Base-by-base conservation (phyloP, 2,888 invertebrate species). In the Sinelater perroti region DNA sequence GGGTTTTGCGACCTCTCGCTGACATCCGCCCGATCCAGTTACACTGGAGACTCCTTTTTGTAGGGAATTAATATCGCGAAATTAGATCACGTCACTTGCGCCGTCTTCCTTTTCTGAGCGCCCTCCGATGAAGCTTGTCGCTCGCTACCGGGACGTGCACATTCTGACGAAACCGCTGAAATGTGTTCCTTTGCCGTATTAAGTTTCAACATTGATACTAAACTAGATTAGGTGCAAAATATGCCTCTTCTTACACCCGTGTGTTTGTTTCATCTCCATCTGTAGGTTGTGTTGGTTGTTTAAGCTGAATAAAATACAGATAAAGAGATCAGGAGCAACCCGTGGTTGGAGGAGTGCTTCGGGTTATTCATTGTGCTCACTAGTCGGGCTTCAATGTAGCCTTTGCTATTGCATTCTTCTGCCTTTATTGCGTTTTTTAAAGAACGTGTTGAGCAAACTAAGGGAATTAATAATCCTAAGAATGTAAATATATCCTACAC, bases 171-270 rank as follows among this genome's bases (percentile, higher is more conserved):
- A 59, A 54, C 50, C 50, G 46, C 59, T 55, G 35, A 54, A 55
- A 59, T 59, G 55, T 59, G 38, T 55, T 53, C 36, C 47, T 30
- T 20, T 26, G 36, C 46, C 28, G 47, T 52, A 58, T 58, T 54
- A 58, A 58, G 49, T 54, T 53, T 47, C 47, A 49, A 58, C 53
- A 54, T 58, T 36, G 47, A 58, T 53, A 58, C 44, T 54, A 49
- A 54, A 58, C 49, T 49, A 50, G 58, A 58, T 58, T 58, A 58
- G 54, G 42, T 31, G 26, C 21, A 58, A 58, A 58, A 58, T 47
- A 54, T 47, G 54, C 47, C 49, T 54, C 36, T 47, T 54, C 54
- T 44, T 49, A 54, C 47, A 42, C 44, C 44, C 30, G 49, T 44
- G 35, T 49, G 49, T 33, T 49, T 56, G 55, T 38, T 49, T 56